Conservation (phyloP, 2,888 invertebrate species). For the Heteromurus nitidus region DNA sequence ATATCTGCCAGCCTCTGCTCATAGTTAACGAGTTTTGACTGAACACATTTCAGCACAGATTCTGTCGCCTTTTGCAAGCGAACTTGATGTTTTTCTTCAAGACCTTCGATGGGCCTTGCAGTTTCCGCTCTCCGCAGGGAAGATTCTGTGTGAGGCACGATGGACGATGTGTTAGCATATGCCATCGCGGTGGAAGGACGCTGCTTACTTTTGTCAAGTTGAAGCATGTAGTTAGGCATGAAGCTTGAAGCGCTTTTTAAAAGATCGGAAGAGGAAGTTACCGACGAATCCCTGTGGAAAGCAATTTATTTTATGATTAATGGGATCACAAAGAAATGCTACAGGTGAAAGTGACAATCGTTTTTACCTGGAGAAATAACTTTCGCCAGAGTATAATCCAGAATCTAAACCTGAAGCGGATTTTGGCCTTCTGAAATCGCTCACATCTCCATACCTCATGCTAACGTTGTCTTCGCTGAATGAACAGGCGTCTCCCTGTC, state of each 20-base stretch:
- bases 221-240: too few species aligned
- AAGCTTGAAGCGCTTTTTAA: neutral
- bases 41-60: slow-evolving; percentile 71
- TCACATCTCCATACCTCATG: neutral
- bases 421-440: slow-evolving; percentile 2
- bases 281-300: neutral
- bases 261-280: neutral
- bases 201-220: too few species aligned
- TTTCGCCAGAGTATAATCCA: neutral
- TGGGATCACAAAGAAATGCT: too few species aligned
- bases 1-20: slow-evolving; percentile 70
- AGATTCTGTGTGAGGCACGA: slow-evolving; percentile 25
- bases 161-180: too few species aligned
- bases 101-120: slow-evolving; percentile 33
- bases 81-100: slow-evolving; percentile 57
- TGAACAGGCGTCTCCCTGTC: slow-evolving; percentile 32
- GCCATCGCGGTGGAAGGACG: too few species aligned
- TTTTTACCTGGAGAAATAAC: slow-evolving; percentile 19
- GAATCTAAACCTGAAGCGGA: neutral
- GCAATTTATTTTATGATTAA: too few species aligned
- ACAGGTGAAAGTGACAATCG: too few species aligned
- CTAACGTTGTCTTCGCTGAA: neutral
- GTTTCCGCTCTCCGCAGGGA: slow-evolving; percentile 24
- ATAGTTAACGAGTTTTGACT: slow-evolving; percentile 69
- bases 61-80: slow-evolving; percentile 71